Evolutionary conservation across 2,113 vertebrate genomes (phyloP), one percentile per base, ranked within the genome.

Genomic region (Antennarius striatus): DNA sequence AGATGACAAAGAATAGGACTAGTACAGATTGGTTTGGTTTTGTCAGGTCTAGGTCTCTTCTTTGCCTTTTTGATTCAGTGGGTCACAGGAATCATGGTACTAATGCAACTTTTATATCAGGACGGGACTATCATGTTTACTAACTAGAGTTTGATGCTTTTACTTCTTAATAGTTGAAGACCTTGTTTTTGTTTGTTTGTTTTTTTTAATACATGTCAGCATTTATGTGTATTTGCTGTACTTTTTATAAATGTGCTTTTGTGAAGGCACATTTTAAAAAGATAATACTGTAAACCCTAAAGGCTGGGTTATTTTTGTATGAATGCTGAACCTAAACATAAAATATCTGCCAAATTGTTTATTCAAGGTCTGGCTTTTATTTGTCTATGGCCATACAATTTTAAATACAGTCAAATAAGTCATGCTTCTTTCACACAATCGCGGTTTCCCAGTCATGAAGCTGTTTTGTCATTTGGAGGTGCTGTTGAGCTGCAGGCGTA

Each of bases 401-500:
- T 52, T 12, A 43, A 11, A 43, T 43, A 43, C 14, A 32, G 13
- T 30, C 6, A 28, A 54, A 54, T 6, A 32, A 55, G 3, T 11
- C 42, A 43, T 43, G 9, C 1, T 5, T 3, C 9, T 12, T 11
- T 43, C 42, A 11, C 5, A 12, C 7, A 36, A 22, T 22, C 1
- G 39, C 39, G 3, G 39, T 10, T 40, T 40, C 39, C 11, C 42
- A 8, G 51, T n/a, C 13, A 12, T 66, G 40, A 17, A 10, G 1
- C 4, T 40, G 5, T 55, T 5, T 58, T 13, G 56, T 48, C 86
- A 67, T 28, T n/a, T 0, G 88, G 73, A 68, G 86, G 89, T 83
- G 55, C 69, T 86, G 82, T 85, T 81, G 87, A 75, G 68, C 82
- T 74, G 59, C 47, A 47, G 22, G 63, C 3, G 28, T 10, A 1